Percentiles rank a stretch among this genome's conserved stretches.
These are phyloP conservation scores for Troglohyphantes excavatus DNA, from an alignment of 2,888 invertebrate species.

Conservation along the genomic window DNA sequence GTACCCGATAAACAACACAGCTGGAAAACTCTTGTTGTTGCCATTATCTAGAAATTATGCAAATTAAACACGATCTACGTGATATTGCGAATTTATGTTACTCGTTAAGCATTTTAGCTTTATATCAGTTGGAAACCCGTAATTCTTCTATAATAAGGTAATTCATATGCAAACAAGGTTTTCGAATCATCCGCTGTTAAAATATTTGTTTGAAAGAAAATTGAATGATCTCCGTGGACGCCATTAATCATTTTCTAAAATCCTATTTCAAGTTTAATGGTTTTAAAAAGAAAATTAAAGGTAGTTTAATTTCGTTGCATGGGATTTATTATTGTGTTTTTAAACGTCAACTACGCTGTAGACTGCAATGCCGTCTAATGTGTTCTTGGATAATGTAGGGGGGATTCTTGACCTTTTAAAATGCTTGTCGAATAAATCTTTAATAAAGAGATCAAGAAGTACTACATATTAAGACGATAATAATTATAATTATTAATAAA, in stretches of 20 bases:
- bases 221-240: not conserved
- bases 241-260: not conserved
- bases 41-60: not conserved
- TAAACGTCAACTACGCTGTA: not conserved
- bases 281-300: not conserved
- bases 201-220: not conserved
- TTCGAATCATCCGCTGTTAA: not conserved
- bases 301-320: not conserved
- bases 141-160: constrained; percentile 1
- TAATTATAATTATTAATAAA: no score
- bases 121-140: not conserved
- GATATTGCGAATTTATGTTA: not conserved
- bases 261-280: not conserved
- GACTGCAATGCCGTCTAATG: no score
- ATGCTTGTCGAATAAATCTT: no score
- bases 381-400: no score
- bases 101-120: not conserved
- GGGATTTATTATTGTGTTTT: not conserved
- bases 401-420: no score
- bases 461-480: no score
- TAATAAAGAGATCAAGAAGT: no score
- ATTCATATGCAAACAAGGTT: not conserved
- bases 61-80: not conserved
- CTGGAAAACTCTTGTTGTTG: not conserved
- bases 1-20: not conserved